Evolutionary conservation across 2,113 vertebrate species (phyloP).

Genomic region (Cavia porcellus): DNA sequence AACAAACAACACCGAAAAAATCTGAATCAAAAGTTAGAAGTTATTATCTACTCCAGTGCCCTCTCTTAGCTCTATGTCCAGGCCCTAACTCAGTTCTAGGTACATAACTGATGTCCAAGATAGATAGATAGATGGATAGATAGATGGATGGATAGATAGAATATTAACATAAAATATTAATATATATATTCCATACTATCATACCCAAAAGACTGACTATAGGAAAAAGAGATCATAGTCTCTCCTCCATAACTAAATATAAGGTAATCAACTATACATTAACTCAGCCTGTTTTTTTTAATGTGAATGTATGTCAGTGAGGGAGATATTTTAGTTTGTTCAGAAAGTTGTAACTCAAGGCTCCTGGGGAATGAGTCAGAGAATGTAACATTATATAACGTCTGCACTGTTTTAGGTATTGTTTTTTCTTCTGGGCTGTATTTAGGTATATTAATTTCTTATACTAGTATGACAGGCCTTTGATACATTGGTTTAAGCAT

Average conservation of each 20-base stretch:
- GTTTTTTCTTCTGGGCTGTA: not conserved
- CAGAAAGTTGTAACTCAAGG: not conserved
- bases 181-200: too few relatives aligned
- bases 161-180: too few relatives aligned
- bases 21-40: not conserved
- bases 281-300: not conserved
- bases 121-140: not conserved
- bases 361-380: not conserved
- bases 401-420: not conserved
- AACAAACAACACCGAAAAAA: not conserved
- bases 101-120: not conserved
- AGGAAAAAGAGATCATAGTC: not conserved
- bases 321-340: not conserved
- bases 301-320: not conserved
- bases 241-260: not conserved
- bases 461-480: not conserved
- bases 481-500: not conserved
- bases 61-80: not conserved
- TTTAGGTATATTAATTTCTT: not conserved
- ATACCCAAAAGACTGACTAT: not conserved
- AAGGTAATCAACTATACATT: not conserved
- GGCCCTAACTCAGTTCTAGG: not conserved
- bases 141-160: not conserved
- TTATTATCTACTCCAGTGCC: not conserved
- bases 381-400: not conserved